Evolutionary conservation across 2,113 vertebrate species (phyloP).

Genomic region (Zosterops japonicus): DNA sequence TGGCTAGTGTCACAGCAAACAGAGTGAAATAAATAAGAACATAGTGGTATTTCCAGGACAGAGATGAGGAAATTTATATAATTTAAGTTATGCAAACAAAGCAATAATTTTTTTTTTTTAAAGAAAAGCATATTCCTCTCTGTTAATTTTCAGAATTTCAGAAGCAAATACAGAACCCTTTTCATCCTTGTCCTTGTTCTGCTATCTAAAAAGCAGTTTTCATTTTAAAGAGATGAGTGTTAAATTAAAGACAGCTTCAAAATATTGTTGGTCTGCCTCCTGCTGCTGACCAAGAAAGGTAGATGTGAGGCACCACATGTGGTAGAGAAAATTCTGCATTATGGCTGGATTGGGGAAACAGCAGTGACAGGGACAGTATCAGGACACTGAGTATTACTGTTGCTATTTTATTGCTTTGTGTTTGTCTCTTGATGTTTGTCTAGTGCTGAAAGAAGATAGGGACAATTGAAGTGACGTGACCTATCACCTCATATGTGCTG

Average conservation of each 20-base stretch:
- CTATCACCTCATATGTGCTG: constrained; percentile 25
- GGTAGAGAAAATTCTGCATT: constrained; percentile 35
- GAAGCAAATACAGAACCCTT: neutral
- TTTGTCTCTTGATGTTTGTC: constrained; percentile 50
- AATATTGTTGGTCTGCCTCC: neutral
- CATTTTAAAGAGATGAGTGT: neutral
- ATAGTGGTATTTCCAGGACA: neutral
- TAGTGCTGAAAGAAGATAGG: constrained; percentile 19
- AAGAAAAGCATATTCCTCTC: neutral
- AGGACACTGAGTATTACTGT: neutral
- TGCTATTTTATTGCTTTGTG: constrained; percentile 26
- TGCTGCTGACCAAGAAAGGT: constrained; percentile 41
- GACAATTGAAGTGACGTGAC: constrained; percentile 50
- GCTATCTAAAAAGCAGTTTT: neutral
- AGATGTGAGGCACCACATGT: constrained; percentile 21
- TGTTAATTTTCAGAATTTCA: neutral
- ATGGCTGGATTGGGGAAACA: neutral
- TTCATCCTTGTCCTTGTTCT: neutral
- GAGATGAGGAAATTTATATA: neutral
- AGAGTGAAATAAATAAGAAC: neutral
- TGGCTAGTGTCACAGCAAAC: neutral
- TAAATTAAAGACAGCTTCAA: constrained; percentile 2
- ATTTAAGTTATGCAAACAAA: neutral
- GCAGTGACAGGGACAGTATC: neutral
- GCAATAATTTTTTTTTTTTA: neutral